Conservation (phyloP, 2,113 vertebrate species). For the Microcebus jonahi region DNA sequence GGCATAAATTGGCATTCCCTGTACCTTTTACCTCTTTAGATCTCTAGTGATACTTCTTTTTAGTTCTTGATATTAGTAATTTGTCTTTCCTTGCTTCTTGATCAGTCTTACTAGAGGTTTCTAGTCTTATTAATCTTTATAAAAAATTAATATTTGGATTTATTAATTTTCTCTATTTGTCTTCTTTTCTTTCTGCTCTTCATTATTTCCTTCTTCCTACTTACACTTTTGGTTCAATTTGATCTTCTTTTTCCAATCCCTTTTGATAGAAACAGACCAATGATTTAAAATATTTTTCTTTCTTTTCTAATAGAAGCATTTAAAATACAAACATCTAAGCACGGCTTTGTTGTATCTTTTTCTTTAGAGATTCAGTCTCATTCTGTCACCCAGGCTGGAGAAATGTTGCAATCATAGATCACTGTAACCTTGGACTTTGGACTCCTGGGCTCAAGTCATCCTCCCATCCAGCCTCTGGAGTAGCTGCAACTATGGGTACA, state of each 20-base stretch:
- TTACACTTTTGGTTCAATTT: not conserved
- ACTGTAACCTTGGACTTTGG: no score
- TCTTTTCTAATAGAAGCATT: constrained; percentile 6
- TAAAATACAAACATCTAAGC: constrained; percentile 5
- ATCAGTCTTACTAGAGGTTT: not conserved
- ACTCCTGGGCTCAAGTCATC: no score
- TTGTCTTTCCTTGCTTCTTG: not conserved
- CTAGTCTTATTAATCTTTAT: not conserved
- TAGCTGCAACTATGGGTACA: no score
- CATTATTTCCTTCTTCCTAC: not conserved
- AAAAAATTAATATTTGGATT: not conserved
- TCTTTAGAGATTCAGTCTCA: no score
- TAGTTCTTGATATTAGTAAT: not conserved
- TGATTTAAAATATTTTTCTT: not conserved
- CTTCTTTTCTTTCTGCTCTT: not conserved
- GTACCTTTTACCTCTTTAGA: not conserved
- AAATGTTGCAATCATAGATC: no score
- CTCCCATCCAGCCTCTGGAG: no score
- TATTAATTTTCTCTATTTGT: not conserved
- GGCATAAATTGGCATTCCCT: not conserved
- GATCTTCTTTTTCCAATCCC: not conserved
- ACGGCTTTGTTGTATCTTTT: not conserved
- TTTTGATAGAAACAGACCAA: not conserved
- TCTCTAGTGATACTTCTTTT: not conserved
- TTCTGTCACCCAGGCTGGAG: no score